Conservation (phyloP, 2,888 invertebrate genomes). For the Oligia latruncula region DNA sequence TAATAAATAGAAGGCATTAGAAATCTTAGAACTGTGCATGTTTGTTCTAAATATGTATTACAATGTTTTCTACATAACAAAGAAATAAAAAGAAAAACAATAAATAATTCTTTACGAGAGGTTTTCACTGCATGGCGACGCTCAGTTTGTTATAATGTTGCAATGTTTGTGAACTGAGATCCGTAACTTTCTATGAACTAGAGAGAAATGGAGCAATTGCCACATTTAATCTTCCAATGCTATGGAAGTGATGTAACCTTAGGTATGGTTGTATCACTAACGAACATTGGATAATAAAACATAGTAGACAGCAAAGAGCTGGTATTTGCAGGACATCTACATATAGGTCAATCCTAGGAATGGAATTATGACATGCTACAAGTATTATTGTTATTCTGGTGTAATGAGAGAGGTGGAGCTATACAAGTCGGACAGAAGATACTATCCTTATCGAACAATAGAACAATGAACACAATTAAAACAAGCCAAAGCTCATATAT, state of each 20-base stretch:
- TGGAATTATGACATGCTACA: background rate
- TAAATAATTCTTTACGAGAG: background rate
- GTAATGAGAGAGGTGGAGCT: background rate
- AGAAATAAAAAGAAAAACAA: background rate
- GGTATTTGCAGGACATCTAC: background rate
- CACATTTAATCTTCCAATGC: constrained; percentile 87
- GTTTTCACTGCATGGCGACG: background rate
- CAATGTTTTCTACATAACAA: background rate
- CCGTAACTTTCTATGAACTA: constrained; percentile 80
- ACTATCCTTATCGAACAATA: background rate
- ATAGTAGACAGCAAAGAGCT: background rate
- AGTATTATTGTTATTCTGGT: background rate
- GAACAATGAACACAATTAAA: background rate
- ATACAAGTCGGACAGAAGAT: background rate
- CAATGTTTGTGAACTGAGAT: constrained; percentile 86
- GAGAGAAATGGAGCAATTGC: constrained; percentile 84
- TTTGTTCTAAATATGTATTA: background rate
- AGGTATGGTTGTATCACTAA: constrained; percentile 81
- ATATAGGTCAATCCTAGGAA: background rate
- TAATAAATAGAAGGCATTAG: background rate
- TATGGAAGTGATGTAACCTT: constrained; percentile 86
- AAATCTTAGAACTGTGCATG: background rate
- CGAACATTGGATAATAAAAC: constrained; percentile 84
- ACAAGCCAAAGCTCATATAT: background rate
- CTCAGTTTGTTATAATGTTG: background rate